Evolutionary conservation across 2,113 vertebrate genomes (phyloP).

Genomic region (Urocynchramus pylzowi): DNA sequence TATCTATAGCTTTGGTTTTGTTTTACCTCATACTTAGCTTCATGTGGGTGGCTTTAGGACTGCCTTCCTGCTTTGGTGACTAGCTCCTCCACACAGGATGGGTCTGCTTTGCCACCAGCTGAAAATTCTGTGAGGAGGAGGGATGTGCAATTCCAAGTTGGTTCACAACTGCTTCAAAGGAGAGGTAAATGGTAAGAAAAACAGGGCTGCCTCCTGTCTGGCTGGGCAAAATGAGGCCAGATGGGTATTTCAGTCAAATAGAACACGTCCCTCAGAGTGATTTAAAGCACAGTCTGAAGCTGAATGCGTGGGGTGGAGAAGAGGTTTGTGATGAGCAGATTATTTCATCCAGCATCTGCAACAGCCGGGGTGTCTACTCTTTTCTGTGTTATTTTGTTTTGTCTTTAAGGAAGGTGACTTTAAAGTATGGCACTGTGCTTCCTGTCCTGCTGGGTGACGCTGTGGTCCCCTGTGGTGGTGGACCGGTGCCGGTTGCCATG

Average conservation of each 20-base stretch:
- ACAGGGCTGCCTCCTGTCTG: neutral
- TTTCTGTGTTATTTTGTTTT: neutral
- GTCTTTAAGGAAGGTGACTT: slow-evolving; percentile 42
- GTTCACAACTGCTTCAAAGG: neutral
- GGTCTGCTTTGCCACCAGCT: neutral
- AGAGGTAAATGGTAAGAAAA: neutral
- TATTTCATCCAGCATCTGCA: neutral
- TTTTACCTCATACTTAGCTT: neutral
- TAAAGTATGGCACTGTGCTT: slow-evolving; percentile 46
- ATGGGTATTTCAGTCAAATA: neutral
- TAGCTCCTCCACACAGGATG: neutral
- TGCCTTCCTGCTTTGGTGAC: neutral
- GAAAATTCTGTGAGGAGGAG: neutral
- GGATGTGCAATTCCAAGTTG: neutral
- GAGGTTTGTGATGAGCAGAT: neutral
- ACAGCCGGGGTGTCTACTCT: neutral
- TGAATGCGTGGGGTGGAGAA: fast-evolving
- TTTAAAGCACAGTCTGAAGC: neutral
- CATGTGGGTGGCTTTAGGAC: neutral
- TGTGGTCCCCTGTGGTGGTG: slow-evolving; percentile 37
- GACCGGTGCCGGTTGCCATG: slow-evolving; percentile 74
- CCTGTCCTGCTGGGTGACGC: slow-evolving; percentile 54
- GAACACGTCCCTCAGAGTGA: neutral
- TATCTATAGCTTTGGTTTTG: neutral
- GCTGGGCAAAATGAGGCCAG: neutral